Base-by-base conservation (phyloP, 2,113 vertebrate genomes). In the Forbesichthys agassizii region DNA sequence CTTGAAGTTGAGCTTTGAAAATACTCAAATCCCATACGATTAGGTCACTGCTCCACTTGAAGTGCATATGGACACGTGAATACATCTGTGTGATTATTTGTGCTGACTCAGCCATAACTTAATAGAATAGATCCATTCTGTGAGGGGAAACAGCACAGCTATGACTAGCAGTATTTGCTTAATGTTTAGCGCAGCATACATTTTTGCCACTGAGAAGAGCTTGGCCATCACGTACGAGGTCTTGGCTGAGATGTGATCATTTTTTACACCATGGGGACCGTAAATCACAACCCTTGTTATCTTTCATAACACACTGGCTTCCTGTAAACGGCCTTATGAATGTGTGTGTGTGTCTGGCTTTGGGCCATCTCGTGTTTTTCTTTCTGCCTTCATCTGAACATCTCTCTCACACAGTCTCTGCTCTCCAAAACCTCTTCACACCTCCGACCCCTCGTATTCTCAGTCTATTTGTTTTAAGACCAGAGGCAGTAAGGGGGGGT, bases 381-480 rank as follows among this genome's bases (percentile, higher is more conserved):
- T 8, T 42, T 42, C 36, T 5, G 36, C 36, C 36, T 42, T 42
- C 36, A 42, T 54, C n/a, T 48, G 55, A 27, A 42, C 56, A 60
- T 73, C 69, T 79, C 70, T 72, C 67, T 58, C 54, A 68, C 48
- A 69, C 69, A 77, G 71, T 71, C 5, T 55, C 68, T 73, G 77
- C 60, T 70, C 69, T 66, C 54, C 66, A 71, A 75, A 27, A 27
- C 27, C 27, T 27, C 62, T 67, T 75, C 64, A 33, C 67, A 65
- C 75, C 62, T 54, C 62, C 53, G 51, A 47, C 54, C 68, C 73
- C 75, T 78, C 62, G 82, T 51, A 0, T 61, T 75, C n/a, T 52
- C 77, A 82, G 85, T 90, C 84, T 90, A 88, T 92, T 91, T 91
- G 69, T 91, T 82, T 27, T 90, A 87, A 89, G 79, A 81, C 78